Percentiles rank a stretch among this genome's conserved stretches.
These are phyloP conservation scores for Elegia similella DNA, from an alignment of 2,888 invertebrate genomes.

Conservation along the genomic window DNA sequence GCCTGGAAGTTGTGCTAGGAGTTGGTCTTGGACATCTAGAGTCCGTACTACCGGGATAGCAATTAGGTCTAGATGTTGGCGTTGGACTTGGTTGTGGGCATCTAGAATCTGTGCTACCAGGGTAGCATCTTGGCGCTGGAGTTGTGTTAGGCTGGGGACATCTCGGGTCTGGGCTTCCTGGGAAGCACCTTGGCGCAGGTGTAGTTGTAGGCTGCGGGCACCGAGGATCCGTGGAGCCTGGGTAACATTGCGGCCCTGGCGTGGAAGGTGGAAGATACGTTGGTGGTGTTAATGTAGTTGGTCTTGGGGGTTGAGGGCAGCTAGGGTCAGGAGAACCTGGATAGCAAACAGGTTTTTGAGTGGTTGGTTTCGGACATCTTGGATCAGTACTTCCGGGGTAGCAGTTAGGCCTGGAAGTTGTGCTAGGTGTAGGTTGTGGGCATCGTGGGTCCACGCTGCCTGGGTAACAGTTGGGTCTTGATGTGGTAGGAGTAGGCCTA, in stretches of 20 bases:
- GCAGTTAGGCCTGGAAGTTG: constrained; percentile 29
- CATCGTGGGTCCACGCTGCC: constrained; percentile 28
- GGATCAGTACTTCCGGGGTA: constrained; percentile 50
- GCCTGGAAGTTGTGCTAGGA: constrained; percentile 31
- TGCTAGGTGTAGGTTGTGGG: constrained; percentile 27
- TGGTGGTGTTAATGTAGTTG: constrained; percentile 36
- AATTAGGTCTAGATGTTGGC: constrained; percentile 14
- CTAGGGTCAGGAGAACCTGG: constrained; percentile 44
- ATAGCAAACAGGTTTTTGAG: constrained; percentile 29
- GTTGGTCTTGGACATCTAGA: constrained; percentile 48
- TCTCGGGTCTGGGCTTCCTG: constrained; percentile 55
- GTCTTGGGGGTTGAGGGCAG: constrained; percentile 42
- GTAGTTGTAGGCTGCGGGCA: constrained; percentile 32
- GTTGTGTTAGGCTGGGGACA: constrained; percentile 39
- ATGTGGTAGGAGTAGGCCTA: constrained; percentile 34
- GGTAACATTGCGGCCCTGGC: constrained; percentile 24
- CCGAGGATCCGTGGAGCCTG: constrained; percentile 29
- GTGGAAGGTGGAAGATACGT: constrained; percentile 17
- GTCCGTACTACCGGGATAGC: constrained; percentile 45
- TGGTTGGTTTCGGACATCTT: constrained; percentile 36
- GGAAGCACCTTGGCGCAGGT: constrained; percentile 33
- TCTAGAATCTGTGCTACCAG: constrained; percentile 32
- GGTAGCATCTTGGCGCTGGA: constrained; percentile 29
- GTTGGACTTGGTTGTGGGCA: constrained; percentile 27
- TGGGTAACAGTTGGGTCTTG: constrained; percentile 24